phyloP scores from a whole-genome alignment of 2,888 invertebrate genomes.

The Ceriagrion tenellum region DNA sequence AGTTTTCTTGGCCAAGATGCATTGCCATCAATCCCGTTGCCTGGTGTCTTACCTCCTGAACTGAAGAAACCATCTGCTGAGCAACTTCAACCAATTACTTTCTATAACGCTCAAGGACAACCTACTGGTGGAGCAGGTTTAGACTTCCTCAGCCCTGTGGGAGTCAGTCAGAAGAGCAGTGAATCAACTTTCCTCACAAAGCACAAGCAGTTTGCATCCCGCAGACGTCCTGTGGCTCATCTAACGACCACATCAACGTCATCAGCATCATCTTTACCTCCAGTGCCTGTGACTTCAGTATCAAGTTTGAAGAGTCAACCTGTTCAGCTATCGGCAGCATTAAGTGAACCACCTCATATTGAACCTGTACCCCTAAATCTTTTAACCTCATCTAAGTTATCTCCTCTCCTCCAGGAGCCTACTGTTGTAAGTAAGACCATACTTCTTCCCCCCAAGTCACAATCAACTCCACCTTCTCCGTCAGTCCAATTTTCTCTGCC shows the following conservation, averaged over 20 bases:
- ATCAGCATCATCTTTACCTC: not conserved
- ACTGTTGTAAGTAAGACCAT: not conserved
- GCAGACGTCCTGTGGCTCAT: not conserved
- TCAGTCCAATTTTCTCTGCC: not conserved
- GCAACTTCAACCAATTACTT: constrained; percentile 45
- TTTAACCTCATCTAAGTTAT: not conserved
- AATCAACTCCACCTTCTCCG: constrained; percentile 21
- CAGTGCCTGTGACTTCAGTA: not conserved
- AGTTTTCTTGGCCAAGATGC: constrained; percentile 70
- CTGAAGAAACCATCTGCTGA: constrained; percentile 53
- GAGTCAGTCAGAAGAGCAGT: constrained; percentile 32
- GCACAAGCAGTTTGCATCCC: not conserved
- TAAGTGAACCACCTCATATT: constrained; percentile 9
- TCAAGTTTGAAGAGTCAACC: constrained; percentile 20
- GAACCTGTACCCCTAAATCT: not conserved
- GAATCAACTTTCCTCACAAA: constrained; percentile 19
- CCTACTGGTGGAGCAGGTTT: constrained; percentile 57
- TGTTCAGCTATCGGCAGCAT: not conserved
- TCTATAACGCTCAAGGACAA: constrained; percentile 53
- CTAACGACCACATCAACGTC: not conserved
- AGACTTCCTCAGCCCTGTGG: constrained; percentile 50
- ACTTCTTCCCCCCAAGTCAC: constrained; percentile 14
- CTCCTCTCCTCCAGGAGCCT: constrained; percentile 31
- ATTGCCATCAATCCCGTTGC: constrained; percentile 36
- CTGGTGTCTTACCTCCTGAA: constrained; percentile 48